Base-by-base conservation (phyloP, 1,140 invertebrate species). In the Tetraneura akinire region DNA sequence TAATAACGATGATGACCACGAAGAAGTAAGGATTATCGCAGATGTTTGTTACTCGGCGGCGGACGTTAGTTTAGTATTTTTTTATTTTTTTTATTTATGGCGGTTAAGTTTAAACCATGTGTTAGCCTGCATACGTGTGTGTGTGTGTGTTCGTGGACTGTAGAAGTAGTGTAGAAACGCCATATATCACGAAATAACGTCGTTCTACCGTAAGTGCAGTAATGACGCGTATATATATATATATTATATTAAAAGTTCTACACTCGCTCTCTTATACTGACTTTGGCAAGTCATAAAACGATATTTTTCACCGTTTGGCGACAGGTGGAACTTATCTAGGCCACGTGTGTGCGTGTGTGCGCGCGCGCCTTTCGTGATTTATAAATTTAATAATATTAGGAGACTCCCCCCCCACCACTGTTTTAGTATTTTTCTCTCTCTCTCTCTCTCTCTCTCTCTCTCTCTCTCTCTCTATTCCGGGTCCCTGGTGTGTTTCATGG, bases 251-350 rank as follows among this genome's bases (percentile, higher is more conserved):
- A 47, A 68, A 68, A 13, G 66, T 47, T 47, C 21, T 26, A 68
- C 37, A 68, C 21, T 9, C n/a, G n/a, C n/a, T n/a, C 66, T 21
- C 37, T 68, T 68, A 37, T 37, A 37, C 42, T 68, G 11, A 21
- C 66, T 23, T 47, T 47, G 47, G 21, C 37, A 47, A 68, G 42
- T 68, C 66, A 14, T 45, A 68, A 68, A 47, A 21, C 11, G 47
- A 68, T 37, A 26, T 68, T 68, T 68, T 21, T 68, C 64, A 21
- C 42, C 14, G 21, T 45, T 47, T 26, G 66, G 66, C 37, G 66
- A 68, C 66, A 68, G 66, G 66, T 68, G 66, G 23, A 68, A 68
- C 66, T 68, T 68, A 68, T 68, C 42, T 68, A 47, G 42, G 47
- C 66, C 66, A 68, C 66, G 66, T 68, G 66, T 68, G 66, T n/a